Percentiles rank a stretch among this genome's conserved stretches.
Conservation (phyloP, 2,797 vertebrate species). For the Pipistrellus kuhlii region DNA sequence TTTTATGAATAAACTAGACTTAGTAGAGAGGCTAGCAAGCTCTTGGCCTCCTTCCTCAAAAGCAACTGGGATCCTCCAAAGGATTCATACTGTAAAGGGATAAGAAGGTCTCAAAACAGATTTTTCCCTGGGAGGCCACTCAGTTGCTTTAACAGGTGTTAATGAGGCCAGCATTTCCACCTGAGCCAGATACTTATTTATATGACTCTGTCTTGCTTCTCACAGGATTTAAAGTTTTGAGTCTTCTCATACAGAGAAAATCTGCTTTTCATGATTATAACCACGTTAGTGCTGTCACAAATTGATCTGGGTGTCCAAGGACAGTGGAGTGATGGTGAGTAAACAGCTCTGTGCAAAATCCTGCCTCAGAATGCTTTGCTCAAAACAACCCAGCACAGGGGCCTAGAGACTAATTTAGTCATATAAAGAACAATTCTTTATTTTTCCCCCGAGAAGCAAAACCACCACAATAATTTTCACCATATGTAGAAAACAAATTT, state of each 20-base stretch:
- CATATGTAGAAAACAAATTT: constrained; percentile 16
- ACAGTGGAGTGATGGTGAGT: rapidly evolving
- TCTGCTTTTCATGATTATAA: not conserved
- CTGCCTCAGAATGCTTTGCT: not conserved
- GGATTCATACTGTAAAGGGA: not conserved
- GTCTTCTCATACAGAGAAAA: not conserved
- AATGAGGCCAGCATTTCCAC: not conserved
- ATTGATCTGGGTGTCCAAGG: rapidly evolving
- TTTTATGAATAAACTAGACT: not conserved
- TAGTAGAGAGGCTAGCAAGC: not conserved
- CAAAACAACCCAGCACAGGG: not conserved
- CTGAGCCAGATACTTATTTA: not conserved
- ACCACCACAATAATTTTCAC: constrained; percentile 6
- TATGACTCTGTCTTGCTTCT: not conserved
- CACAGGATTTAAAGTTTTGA: not conserved
- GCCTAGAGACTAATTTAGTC: not conserved
- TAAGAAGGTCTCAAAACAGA: not conserved
- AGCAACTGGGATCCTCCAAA: constrained; percentile 21
- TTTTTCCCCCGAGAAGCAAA: constrained; percentile 50
- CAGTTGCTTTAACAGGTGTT: not conserved
- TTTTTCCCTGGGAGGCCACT: not conserved
- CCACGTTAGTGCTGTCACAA: rapidly evolving
- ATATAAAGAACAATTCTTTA: not conserved
- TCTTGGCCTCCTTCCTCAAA: not conserved
- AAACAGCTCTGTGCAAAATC: not conserved